Evolutionary conservation across 2,113 vertebrate species (phyloP).

Genomic region (Phocoena phocoena): DNA sequence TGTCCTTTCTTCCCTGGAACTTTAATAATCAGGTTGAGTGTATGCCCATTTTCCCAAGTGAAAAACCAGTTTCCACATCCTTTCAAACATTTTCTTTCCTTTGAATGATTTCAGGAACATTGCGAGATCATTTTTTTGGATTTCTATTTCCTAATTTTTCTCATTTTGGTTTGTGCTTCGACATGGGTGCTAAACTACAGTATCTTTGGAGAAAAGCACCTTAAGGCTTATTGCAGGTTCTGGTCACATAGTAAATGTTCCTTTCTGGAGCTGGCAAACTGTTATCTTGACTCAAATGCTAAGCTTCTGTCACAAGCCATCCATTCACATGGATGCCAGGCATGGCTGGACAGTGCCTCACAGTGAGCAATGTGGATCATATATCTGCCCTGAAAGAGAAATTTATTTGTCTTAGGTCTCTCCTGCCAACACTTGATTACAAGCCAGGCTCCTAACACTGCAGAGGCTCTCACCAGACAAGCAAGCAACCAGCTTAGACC

Average conservation of each 20-base stretch:
- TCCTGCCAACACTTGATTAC: neutral
- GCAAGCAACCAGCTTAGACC: constrained; percentile 52
- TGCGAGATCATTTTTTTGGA: constrained; percentile 4
- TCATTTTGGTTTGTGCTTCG: constrained; percentile 48
- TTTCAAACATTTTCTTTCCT: constrained; percentile 37
- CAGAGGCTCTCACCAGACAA: constrained; percentile 37
- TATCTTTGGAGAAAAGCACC: constrained; percentile 12
- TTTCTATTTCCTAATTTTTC: constrained; percentile 45
- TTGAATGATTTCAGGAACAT: constrained; percentile 39
- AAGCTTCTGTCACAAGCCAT: constrained; percentile 27
- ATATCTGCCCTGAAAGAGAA: constrained; percentile 41
- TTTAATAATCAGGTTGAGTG: constrained; percentile 17
- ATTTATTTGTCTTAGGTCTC: constrained; percentile 53
- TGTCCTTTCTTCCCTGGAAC: neutral
- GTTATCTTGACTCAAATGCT: neutral
- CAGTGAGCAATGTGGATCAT: neutral
- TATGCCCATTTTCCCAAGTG: neutral
- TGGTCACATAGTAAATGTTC: constrained; percentile 20
- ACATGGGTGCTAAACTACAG: neutral
- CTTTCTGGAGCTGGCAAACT: constrained; percentile 20
- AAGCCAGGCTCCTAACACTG: constrained; percentile 17
- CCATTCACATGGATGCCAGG: constrained; percentile 22
- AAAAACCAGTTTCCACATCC: neutral
- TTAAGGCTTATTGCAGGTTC: constrained; percentile 44
- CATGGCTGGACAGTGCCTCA: neutral